Evolutionary conservation across 53 echinoderm and acorn worm species (phyloP).

Genomic region (Apostichopus leukothele): DNA sequence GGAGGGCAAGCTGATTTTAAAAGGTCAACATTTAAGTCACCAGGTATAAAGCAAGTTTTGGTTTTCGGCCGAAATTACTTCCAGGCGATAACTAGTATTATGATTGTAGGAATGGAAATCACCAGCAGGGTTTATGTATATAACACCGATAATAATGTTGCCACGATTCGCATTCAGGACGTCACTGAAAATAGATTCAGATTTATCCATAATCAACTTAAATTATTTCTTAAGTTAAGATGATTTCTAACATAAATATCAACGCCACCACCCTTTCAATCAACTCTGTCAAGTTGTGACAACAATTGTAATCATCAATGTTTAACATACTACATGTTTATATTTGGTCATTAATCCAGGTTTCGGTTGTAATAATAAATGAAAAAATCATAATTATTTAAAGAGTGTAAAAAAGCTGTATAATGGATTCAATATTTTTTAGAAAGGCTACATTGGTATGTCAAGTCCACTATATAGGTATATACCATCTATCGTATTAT

Average conservation of each 20-base stretch:
- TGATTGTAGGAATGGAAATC: not conserved
- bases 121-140: not conserved
- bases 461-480: no score
- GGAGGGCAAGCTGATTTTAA: not conserved
- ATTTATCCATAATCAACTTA: not conserved
- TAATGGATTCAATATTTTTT: no score
- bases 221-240: not conserved
- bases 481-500: no score
- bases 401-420: no score
- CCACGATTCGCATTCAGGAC: not conserved
- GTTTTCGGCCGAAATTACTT: not conserved
- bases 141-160: not conserved
- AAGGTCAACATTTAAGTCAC: slow-evolving; percentile 7
- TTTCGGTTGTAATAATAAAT: not conserved
- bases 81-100: not conserved
- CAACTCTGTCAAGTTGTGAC: not conserved
- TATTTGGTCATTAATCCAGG: not conserved
- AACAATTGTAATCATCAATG: slow-evolving; percentile 18
- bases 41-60: not conserved
- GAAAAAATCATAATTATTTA: not conserved
- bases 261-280: not conserved
- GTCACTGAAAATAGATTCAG: not conserved
- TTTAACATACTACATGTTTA: not conserved
- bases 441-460: no score
- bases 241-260: not conserved